Evolutionary conservation across 2,113 vertebrate species (phyloP).

Genomic region (Alces alces): DNA sequence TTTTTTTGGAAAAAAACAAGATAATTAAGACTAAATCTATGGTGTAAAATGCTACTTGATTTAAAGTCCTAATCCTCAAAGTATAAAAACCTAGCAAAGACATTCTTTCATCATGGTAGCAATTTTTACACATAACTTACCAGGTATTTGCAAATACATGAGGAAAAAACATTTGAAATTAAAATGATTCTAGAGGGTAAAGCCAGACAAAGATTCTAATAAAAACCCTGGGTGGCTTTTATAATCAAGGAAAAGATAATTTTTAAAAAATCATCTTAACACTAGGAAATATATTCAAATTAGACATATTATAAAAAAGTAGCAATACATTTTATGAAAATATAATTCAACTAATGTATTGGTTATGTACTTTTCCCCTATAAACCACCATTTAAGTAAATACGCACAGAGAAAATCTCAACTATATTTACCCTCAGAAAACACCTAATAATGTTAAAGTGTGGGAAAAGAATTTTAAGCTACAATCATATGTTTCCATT

Average conservation of each 20-base stretch:
- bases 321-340: constrained; percentile 60
- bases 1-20: not conserved
- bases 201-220: constrained; percentile 30
- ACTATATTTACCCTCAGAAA: not conserved
- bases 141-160: not conserved
- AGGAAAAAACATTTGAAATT: constrained; percentile 22
- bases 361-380: not conserved
- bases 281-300: constrained; percentile 48
- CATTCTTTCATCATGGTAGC: not conserved
- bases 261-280: constrained; percentile 42
- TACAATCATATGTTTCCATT: not conserved
- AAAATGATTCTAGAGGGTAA: constrained; percentile 36
- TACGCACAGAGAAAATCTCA: not conserved
- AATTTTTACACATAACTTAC: constrained; percentile 34
- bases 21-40: not conserved
- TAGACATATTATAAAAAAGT: constrained; percentile 17
- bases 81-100: not conserved
- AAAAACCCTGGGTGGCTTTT: constrained; percentile 49
- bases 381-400: constrained; percentile 6
- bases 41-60: constrained; percentile 5
- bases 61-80: not conserved
- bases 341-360: constrained; percentile 46
- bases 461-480: not conserved
- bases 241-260: constrained; percentile 37
- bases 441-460: not conserved